These are phyloP conservation scores for Eumacrocentrus americanus DNA, from an alignment of 2,888 invertebrate genomes.

Conservation along the genomic window DNA sequence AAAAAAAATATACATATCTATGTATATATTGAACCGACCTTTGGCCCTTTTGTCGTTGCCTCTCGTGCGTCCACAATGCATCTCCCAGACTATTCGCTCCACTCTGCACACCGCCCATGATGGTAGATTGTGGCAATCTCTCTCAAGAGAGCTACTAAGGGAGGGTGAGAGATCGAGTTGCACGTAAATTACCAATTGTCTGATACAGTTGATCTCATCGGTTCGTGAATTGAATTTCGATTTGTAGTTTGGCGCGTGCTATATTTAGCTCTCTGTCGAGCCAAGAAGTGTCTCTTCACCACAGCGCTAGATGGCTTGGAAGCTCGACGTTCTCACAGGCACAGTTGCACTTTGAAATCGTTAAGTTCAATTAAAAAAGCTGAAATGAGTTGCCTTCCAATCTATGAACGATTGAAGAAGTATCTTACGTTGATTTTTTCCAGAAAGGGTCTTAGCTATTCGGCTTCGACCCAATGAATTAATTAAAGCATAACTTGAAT, in stretches of 20 bases:
- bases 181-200: conserved; percentile 19
- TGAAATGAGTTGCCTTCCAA: no score
- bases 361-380: neutral
- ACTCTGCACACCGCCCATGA: conserved; percentile 59
- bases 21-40: conserved; percentile 52
- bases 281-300: no score
- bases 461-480: conserved; percentile 45
- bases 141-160: neutral
- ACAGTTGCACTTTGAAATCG: neutral
- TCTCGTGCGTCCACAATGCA: conserved; percentile 58
- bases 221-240: conserved; percentile 6
- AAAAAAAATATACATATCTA: no score
- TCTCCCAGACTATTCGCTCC: conserved; percentile 57
- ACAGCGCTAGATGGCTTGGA: neutral
- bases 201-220: conserved; percentile 11
- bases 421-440: conserved; percentile 51
- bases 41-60: conserved; percentile 53
- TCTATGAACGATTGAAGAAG: conserved; percentile 18
- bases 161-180: neutral
- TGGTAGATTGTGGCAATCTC: conserved; percentile 13
- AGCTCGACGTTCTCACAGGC: neutral
- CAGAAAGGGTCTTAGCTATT: conserved; percentile 51
- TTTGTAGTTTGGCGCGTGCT: no score
- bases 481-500: conserved; percentile 25
- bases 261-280: neutral